phyloP scores from a whole-genome alignment of 2,888 invertebrate genomes.

The Troides oblongomaculatus region DNA sequence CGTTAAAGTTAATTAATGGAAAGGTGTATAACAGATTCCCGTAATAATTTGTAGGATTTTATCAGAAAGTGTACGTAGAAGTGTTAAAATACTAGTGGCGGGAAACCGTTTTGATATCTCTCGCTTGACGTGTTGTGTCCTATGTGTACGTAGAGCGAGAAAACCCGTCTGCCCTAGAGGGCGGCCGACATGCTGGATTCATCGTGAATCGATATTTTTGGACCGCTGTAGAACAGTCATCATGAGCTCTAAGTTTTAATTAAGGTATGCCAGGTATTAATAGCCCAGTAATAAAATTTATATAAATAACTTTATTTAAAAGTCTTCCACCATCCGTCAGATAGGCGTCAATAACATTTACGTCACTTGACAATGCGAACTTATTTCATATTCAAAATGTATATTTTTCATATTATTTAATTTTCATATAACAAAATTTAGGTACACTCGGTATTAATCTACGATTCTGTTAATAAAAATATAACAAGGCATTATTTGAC shows the following conservation, averaged over 20 bases:
- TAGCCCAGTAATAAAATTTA: slow-evolving; percentile 47
- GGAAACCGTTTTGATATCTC: slow-evolving; percentile 79
- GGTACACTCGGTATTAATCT: too few relatives aligned
- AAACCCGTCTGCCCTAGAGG: slow-evolving; percentile 76
- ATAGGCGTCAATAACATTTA: slow-evolving; percentile 18
- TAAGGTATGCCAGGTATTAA: slow-evolving; percentile 71
- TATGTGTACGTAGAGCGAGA: slow-evolving; percentile 77
- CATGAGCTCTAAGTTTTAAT: slow-evolving; percentile 73
- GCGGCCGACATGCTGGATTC: slow-evolving; percentile 79
- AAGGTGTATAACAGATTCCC: slow-evolving; percentile 41
- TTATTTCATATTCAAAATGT: neutral
- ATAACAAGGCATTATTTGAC: too few relatives aligned
- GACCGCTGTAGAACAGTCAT: slow-evolving; percentile 72
- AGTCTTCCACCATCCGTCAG: neutral
- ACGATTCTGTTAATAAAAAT: too few relatives aligned
- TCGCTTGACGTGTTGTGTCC: slow-evolving; percentile 78
- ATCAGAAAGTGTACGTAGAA: slow-evolving; percentile 44
- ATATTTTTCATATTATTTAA: neutral
- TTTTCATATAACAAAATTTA: too few relatives aligned
- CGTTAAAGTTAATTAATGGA: slow-evolving; percentile 35
- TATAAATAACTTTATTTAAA: neutral
- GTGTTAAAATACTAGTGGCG: slow-evolving; percentile 76
- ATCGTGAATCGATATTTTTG: slow-evolving; percentile 78
- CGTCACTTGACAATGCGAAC: slow-evolving; percentile 17
- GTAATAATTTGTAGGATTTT: slow-evolving; percentile 36